Conservation (phyloP, 2,797 vertebrate species). For the Huso huso region DNA sequence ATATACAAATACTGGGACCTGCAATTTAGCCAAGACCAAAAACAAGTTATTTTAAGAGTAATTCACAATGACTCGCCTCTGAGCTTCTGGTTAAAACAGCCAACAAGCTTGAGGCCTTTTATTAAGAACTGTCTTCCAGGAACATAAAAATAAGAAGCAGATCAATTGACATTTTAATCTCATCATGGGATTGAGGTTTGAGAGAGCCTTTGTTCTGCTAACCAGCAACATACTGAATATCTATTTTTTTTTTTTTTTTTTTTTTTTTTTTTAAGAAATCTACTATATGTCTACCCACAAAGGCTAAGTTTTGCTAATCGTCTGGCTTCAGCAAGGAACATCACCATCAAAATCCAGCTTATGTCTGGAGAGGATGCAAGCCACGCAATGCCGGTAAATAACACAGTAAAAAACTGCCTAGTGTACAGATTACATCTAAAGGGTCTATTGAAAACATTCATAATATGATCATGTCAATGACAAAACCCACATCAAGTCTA, state of each 20-base stretch:
- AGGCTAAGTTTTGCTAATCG: constrained; percentile 88
- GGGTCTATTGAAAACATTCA: no score
- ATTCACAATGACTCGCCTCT: neutral
- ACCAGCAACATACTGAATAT: neutral
- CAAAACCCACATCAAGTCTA: no score
- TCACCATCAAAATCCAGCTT: constrained; percentile 92
- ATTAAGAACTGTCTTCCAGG: neutral
- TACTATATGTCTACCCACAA: constrained; percentile 89
- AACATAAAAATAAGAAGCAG: neutral
- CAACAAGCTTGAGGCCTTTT: neutral
- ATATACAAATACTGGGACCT: no score
- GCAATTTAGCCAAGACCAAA: neutral
- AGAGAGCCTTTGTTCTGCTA: neutral
- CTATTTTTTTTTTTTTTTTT: constrained; percentile 27
- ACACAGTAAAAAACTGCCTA: no score
- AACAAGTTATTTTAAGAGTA: neutral
- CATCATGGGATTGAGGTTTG: neutral
- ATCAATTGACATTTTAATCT: neutral
- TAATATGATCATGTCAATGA: no score
- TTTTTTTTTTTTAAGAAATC: constrained; percentile 70
- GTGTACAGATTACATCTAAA: no score
- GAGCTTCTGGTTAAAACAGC: neutral
- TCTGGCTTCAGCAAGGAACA: constrained; percentile 79
- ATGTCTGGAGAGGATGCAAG: constrained; percentile 80
- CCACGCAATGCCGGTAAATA: constrained; percentile 70